Conservation (phyloP, 1,140 invertebrate species). For the Maconellicoccus hirsutus region DNA sequence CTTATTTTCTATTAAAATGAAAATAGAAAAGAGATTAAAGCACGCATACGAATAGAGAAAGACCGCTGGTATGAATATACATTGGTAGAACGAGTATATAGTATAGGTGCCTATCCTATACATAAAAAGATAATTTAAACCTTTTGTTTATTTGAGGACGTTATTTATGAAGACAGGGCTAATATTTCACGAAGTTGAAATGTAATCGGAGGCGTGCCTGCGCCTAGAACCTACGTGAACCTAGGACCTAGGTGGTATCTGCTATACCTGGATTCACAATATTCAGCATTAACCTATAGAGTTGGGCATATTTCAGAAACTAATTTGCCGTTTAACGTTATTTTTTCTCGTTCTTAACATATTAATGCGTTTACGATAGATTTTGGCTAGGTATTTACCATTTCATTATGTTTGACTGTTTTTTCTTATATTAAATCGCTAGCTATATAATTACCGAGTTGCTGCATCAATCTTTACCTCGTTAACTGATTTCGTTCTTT, state of each 20-base stretch:
- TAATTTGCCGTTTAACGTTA: constrained; percentile 18
- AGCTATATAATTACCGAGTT: constrained; percentile 13
- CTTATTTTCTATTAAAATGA: too few relatives aligned
- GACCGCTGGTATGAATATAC: too few relatives aligned
- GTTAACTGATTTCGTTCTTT: constrained; percentile 16
- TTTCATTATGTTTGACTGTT: constrained; percentile 12
- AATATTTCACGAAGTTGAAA: constrained; percentile 19
- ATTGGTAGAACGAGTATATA: background rate
- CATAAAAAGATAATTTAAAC: constrained; percentile 22
- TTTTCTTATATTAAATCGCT: constrained; percentile 8
- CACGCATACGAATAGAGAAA: too few relatives aligned
- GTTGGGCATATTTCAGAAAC: constrained; percentile 13
- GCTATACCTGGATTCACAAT: constrained; percentile 8
- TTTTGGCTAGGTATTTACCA: background rate
- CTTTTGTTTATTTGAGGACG: constrained; percentile 20
- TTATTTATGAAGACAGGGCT: constrained; percentile 22
- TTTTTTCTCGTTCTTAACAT: background rate
- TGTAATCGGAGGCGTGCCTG: constrained; percentile 21
- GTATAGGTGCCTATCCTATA: constrained; percentile 21
- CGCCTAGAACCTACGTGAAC: constrained; percentile 12
- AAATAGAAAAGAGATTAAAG: constrained; percentile 2
- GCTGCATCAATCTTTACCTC: constrained; percentile 17
- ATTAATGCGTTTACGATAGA: constrained; percentile 11
- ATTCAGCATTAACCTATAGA: background rate
- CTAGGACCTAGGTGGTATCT: constrained; percentile 11